phyloP scores from a whole-genome alignment of 2,888 invertebrate genomes.

The Stramonita haemastoma region DNA sequence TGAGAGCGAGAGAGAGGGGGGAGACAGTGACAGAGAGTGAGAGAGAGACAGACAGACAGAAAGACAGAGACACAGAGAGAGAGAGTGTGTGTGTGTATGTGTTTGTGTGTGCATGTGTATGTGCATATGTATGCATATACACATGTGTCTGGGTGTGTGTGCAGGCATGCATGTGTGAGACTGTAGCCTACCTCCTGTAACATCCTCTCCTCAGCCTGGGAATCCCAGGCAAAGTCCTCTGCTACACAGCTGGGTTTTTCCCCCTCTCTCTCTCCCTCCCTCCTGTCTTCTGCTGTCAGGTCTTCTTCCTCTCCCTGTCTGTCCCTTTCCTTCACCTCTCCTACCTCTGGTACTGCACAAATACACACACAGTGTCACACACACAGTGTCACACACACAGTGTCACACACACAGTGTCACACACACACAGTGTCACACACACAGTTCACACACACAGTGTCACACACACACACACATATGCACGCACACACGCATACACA shows the following conservation, averaged over 20 bases:
- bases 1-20: too few relatives aligned
- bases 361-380: neutral
- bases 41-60: too few relatives aligned
- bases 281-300: neutral
- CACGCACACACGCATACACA: too few relatives aligned
- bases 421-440: neutral
- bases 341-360: neutral
- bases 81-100: too few relatives aligned
- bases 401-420: neutral
- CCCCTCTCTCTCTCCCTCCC: neutral
- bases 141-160: neutral
- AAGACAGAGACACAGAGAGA: too few relatives aligned
- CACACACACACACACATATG: too few relatives aligned
- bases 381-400: neutral
- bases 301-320: neutral
- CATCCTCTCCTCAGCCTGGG: constrained; percentile 12
- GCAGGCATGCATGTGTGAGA: neutral
- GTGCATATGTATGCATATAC: too few relatives aligned
- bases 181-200: constrained; percentile 2
- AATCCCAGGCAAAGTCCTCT: neutral
- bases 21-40: too few relatives aligned
- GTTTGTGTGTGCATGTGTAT: too few relatives aligned
- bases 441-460: too few relatives aligned
- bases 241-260: neutral
- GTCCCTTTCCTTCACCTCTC: neutral